Base-by-base conservation (phyloP, 1,140 invertebrate species). In the Eubasilissa regina region DNA sequence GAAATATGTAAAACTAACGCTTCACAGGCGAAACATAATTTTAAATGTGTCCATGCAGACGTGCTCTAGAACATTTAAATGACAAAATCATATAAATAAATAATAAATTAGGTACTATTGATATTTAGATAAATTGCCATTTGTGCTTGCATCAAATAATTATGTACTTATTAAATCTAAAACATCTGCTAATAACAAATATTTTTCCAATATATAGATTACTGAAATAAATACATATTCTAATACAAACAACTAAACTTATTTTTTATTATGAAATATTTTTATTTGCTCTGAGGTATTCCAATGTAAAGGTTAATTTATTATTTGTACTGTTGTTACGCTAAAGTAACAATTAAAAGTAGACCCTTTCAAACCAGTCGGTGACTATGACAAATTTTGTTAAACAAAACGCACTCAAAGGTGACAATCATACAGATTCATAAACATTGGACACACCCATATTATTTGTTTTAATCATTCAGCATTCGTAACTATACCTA, bases 311-410 rank as follows among this genome's bases (percentile, higher is more conserved):
- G 81, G 81, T 82, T 82, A 72, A 60, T 83, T 76, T 17, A 64
- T 62, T 78, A 82, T 82, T 83, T 83, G 81, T 83, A 83, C 81
- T 83, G 79, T 76, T 83, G 81, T 83, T 80, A 78, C 76, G 79
- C 79, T 76, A 73, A 60, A 82, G 55, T 82, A 80, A 56, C 56
- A 78, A 70, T 60, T 70, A 70, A 70, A 47, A 70, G 17, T 70
- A 74, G 21, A 74, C 51, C 51, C 51, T 45, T 44, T 56, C 51
- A 55, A 56, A n/a, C n/a, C 70, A 56, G 21, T 25, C 53, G n/a
- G 19, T 6, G n/a, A 56, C 70, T 56, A 35, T 35, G 13, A 3
- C 70, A 55, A 56, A 19, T 17, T 53, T 72, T 35, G 3, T 44
- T 45, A 10, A 48, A 70, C 45, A 21, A 51, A 53, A 70, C 13